phyloP scores from a whole-genome alignment of 2,113 vertebrate genomes.

The Hucho hucho region DNA sequence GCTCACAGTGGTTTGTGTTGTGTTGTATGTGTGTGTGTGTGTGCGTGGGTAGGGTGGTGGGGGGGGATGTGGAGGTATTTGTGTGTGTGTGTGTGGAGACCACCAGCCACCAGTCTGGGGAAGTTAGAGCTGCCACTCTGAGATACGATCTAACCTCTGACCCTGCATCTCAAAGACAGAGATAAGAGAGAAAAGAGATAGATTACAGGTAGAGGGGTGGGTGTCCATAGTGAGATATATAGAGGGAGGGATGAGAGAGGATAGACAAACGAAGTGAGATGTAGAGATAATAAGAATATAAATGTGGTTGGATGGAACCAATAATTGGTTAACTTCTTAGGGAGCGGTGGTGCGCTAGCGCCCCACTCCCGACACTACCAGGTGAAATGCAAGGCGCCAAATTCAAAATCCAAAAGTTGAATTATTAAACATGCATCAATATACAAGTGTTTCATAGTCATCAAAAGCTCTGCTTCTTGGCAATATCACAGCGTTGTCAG shows the following conservation, averaged over 20 bases:
- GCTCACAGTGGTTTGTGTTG: neutral
- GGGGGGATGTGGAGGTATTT: conserved; percentile 11
- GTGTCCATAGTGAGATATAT: conserved; percentile 1
- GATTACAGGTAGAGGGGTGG: neutral
- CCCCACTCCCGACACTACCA: too few relatives aligned
- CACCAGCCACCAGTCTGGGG: neutral
- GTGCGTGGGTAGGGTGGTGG: neutral
- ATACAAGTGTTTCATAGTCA: too few relatives aligned
- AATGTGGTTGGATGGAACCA: neutral
- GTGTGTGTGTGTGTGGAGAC: neutral
- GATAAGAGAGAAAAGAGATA: neutral
- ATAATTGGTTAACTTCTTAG: too few relatives aligned
- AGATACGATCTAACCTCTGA: conserved; percentile 11
- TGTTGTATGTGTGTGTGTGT: neutral
- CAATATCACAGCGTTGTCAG: too few relatives aligned
- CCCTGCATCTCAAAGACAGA: conserved; percentile 1
- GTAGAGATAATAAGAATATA: conserved; percentile 10
- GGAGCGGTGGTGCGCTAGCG: too few relatives aligned
- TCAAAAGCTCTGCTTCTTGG: too few relatives aligned
- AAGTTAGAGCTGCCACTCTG: neutral
- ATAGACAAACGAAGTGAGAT: conserved; percentile 14
- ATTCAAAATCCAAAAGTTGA: too few relatives aligned
- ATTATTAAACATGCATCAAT: too few relatives aligned
- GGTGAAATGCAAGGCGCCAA: too few relatives aligned
- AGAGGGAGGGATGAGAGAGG: neutral